Conservation (phyloP, 2,797 vertebrate species). For the Tinamus major region DNA sequence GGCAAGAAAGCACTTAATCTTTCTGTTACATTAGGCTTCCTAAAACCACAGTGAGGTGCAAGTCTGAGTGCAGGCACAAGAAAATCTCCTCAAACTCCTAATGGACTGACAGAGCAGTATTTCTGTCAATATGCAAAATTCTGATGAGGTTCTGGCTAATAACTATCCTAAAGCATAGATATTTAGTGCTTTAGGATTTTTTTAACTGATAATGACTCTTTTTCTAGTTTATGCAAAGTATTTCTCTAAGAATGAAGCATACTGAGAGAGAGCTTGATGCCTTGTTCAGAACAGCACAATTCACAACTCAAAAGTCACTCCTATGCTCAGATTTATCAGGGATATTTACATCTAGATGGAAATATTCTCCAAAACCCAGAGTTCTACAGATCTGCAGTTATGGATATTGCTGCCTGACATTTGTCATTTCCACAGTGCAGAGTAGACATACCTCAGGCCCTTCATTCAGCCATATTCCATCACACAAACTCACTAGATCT, state of each 20-base stretch:
- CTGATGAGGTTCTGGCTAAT: not conserved
- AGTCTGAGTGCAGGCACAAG: not conserved
- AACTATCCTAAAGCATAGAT: not conserved
- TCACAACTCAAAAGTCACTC: constrained; percentile 32
- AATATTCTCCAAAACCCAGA: not conserved
- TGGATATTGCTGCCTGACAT: not conserved
- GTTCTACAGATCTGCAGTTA: not conserved
- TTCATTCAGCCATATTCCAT: not conserved
- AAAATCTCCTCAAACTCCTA: not conserved
- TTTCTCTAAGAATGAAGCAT: constrained; percentile 55
- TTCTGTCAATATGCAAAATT: not conserved
- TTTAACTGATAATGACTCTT: constrained; percentile 6
- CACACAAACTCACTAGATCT: not conserved
- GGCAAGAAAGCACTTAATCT: constrained; percentile 76
- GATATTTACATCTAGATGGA: constrained; percentile 29
- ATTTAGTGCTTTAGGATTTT: not conserved
- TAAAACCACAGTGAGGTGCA: not conserved
- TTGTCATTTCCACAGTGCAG: not conserved
- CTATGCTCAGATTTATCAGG: constrained; percentile 20
- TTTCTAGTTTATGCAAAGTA: constrained; percentile 53
- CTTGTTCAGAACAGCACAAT: not conserved
- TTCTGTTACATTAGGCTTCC: constrained; percentile 56
- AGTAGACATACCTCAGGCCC: not conserved
- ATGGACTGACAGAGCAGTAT: not conserved
- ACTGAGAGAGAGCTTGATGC: not conserved